Evolutionary conservation across 1,140 invertebrate species (phyloP), one percentile per base, ranked within the genome.

Genomic region (Aphelenchoides avenae): DNA sequence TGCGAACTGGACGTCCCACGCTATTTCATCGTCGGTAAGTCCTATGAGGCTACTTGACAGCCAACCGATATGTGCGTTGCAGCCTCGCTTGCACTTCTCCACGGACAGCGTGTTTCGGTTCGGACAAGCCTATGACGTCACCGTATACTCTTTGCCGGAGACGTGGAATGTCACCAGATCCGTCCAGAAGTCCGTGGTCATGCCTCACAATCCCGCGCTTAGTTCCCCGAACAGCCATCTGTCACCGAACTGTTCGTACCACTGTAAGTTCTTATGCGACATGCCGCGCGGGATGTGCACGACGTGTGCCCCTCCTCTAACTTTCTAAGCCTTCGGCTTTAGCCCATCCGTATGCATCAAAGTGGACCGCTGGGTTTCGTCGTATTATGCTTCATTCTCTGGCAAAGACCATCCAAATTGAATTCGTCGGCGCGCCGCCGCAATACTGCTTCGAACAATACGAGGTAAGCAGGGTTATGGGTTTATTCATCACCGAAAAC

Each of bases 361-460:
- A 74, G 54, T 75, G 72, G 72, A 73, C 75, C 18, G 72, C 72
- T 31, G 72, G 71, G 3, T 75, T 76, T 52, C 53, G 71, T 15
- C 42, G 52, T n/a, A 75, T 75, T 41, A 52, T 59, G 33, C 40
- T 75, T 5, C 51, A 64, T 22, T 49, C 59, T 15, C 34, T 71
- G 22, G 62, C 61, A n/a, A 3, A 54, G 34, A 70, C 53, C 9
- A 71, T 72, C 40, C 54, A 75, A 31, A 33, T 73, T 24, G 57
- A 77, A 51, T 75, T 75, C 46, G 57, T 77, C 27, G 74, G 64
- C 2, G 73, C 73, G 11, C 73, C 73, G 0, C 54, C 53, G n/a
- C 71, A 77, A 39, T 77, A 68, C 48, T 75, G 73, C 37, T 75
- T 75, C 57, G 73, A 75, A 37, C 61, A 65, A 39, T 75, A 75